Conservation (phyloP, 2,113 vertebrate species). For the Mobula hypostoma region DNA sequence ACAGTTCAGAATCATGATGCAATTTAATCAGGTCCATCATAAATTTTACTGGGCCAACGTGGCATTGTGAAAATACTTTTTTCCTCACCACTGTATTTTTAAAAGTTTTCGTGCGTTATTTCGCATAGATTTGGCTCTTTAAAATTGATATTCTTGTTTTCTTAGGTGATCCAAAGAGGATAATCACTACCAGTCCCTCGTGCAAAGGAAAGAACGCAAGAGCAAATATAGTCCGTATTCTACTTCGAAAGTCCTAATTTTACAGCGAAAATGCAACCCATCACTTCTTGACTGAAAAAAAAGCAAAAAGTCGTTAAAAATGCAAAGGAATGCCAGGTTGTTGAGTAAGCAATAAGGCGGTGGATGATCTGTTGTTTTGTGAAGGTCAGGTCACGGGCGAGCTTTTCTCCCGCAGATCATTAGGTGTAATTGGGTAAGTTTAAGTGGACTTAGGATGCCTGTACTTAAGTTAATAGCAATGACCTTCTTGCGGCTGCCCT, state of each 20-base stretch:
- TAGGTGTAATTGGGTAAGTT: slow-evolving; percentile 61
- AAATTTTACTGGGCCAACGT: not conserved
- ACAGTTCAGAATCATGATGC: not conserved
- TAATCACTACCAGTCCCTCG: not conserved
- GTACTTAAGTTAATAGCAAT: slow-evolving; percentile 62
- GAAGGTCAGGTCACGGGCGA: slow-evolving; percentile 45
- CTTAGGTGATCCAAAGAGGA: not conserved
- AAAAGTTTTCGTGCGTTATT: not conserved
- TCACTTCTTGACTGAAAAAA: not conserved
- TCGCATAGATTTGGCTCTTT: not conserved
- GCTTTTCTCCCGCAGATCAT: slow-evolving; percentile 53
- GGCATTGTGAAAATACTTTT: not conserved
- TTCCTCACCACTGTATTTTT: not conserved
- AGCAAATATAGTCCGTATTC: not conserved
- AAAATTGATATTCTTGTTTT: not conserved
- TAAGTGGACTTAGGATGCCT: slow-evolving; percentile 56
- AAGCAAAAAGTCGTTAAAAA: slow-evolving; percentile 7
- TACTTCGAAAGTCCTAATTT: not conserved
- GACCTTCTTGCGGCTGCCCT: slow-evolving; percentile 62
- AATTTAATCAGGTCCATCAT: not conserved
- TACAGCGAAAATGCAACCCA: not conserved
- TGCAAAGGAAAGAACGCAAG: not conserved
- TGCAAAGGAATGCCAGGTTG: slow-evolving; percentile 33
- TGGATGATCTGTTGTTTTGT: slow-evolving; percentile 41
- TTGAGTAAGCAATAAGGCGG: slow-evolving; percentile 23